Percentiles rank a stretch among this genome's conserved stretches.
These are phyloP conservation scores for Microcebus jonahi DNA, from an alignment of 2,113 vertebrate genomes.

Conservation along the genomic window DNA sequence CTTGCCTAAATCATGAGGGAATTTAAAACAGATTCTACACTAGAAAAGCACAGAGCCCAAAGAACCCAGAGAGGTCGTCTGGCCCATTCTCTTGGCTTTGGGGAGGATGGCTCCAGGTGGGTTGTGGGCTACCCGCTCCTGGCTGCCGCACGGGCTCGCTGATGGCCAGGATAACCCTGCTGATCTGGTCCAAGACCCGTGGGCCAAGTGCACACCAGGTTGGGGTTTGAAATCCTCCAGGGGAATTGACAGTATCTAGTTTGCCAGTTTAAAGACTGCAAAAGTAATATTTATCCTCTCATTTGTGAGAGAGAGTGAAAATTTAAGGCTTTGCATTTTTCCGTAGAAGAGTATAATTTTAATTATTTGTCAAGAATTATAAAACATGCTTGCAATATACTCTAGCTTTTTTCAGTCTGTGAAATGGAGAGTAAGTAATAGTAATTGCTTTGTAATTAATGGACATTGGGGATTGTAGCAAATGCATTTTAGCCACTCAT, in stretches of 20 bases:
- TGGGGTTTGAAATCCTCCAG: neutral
- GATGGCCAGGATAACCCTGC: neutral
- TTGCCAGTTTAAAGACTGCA: neutral
- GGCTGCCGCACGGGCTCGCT: neutral
- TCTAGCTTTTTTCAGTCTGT: neutral
- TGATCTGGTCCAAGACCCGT: neutral
- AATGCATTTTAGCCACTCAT: neutral
- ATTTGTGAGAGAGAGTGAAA: neutral
- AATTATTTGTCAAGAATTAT: neutral
- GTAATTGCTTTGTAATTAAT: neutral
- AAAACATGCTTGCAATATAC: neutral
- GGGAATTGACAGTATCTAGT: neutral
- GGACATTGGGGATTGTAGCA: neutral
- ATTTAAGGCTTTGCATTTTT: conserved; percentile 1
- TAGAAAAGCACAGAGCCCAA: neutral
- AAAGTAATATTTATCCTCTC: neutral
- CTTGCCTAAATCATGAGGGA: neutral
- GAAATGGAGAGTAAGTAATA: neutral
- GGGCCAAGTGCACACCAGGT: neutral
- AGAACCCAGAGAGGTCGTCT: neutral
- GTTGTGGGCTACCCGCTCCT: neutral
- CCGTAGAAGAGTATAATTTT: neutral
- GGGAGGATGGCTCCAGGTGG: neutral
- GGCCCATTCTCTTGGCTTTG: neutral
- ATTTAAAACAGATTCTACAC: neutral